Evolutionary conservation across 2,113 vertebrate genomes (phyloP), one percentile per base, ranked within the genome.

Genomic region (Leucopsar rothschildi): DNA sequence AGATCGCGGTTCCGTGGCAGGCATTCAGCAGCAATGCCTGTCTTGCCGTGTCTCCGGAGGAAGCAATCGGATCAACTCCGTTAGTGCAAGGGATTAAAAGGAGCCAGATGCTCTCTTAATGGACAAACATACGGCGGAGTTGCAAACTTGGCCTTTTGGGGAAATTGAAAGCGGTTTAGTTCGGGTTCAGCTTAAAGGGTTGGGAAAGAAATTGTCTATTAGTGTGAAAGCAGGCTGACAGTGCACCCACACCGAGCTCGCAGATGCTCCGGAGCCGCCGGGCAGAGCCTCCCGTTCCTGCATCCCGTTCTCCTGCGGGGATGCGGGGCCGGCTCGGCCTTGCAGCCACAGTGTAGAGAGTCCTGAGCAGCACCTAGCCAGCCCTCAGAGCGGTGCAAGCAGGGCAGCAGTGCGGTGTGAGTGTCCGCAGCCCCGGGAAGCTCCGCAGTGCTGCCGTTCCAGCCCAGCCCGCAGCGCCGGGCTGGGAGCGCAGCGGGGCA

Each of bases 61-160:
- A 95, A 61, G 72, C 87, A 78, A 93, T 84, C 44, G 56, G 55
- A 96, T 91, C 88, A 68, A 85, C 72, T 94, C 68, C 23, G 39
- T 80, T 63, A 40, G 72, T 72, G 80, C 31, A 22, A 91, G 86
- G 94, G 94, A 90, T 92, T 90, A 88, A 95, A 95, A 71, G 76
- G 47, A 84, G 85, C 91, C 94, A 93, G 92, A 82, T 96, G 91
- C 83, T 91, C 33, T 64, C 56, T 91, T 95, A 92, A 91, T 93
- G 94, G 93, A 64, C 61, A 84, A 84, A 60, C 92, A 73, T 83
- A 94, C 71, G 84, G 89, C 10, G 2, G 83, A 97, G 88, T 75
- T 83, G 83, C 86, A 91, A 82, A 90, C 81, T 87, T 82, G 84
- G 75, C 84, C 89, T 95, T 81, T 76, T 80, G 93, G 91, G 89